These are phyloP conservation scores for Pygocentrus nattereri DNA, from an alignment of 2,797 vertebrate species.

Conservation along the genomic window DNA sequence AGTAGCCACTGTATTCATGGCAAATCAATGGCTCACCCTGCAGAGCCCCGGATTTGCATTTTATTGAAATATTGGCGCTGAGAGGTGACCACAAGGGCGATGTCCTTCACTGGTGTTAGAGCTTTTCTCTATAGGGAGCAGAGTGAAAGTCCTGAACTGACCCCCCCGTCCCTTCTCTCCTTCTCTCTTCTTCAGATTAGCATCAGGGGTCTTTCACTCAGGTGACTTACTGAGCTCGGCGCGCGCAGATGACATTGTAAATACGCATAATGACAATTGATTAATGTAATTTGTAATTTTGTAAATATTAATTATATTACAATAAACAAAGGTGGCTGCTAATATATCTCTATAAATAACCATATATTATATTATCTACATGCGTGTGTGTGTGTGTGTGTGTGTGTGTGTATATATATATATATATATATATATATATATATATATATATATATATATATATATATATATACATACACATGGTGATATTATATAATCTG, in stretches of 20 bases:
- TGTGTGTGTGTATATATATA: too few relatives aligned
- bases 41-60: constrained; percentile 82
- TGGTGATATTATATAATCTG: too few relatives aligned
- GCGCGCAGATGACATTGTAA: background rate
- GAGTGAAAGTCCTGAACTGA: constrained; percentile 74
- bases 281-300: too few relatives aligned
- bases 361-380: too few relatives aligned
- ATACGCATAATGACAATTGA: background rate
- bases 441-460: too few relatives aligned
- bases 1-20: constrained; percentile 86
- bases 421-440: too few relatives aligned
- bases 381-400: too few relatives aligned
- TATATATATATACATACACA: too few relatives aligned
- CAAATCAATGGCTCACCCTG: constrained; percentile 83
- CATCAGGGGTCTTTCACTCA: background rate
- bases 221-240: background rate
- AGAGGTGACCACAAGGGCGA: constrained; percentile 82
- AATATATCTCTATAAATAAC: too few relatives aligned
- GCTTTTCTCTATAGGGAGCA: constrained; percentile 71
- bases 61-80: constrained; percentile 71
- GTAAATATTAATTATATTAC: too few relatives aligned
- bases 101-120: constrained; percentile 59
- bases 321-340: too few relatives aligned
- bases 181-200: constrained; percentile 30
- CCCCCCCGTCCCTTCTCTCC: constrained; percentile 67